Percentiles rank a stretch among this genome's conserved stretches.
Evolutionary conservation across 2,797 vertebrate genomes (phyloP).

Genomic region (Pampus argenteus): DNA sequence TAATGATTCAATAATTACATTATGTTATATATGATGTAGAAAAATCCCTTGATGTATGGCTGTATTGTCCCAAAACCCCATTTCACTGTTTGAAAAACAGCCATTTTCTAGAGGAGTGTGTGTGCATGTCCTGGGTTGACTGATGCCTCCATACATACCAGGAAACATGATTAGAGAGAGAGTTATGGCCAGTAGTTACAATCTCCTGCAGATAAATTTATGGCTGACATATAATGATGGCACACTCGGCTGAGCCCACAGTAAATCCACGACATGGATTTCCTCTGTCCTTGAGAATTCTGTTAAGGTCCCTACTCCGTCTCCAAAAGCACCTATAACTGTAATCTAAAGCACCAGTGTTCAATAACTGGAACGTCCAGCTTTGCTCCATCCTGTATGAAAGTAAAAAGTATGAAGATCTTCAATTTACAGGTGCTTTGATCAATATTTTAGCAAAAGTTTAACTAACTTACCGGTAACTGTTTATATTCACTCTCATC

Average conservation of each 20-base stretch:
- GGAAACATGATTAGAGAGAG: slow-evolving; percentile 63
- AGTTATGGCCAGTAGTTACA: slow-evolving; percentile 70
- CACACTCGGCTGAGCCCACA: slow-evolving; percentile 46
- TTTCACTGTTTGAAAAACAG: slow-evolving; percentile 62
- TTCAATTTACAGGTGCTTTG: background rate
- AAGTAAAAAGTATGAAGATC: background rate
- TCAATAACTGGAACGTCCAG: slow-evolving; percentile 4
- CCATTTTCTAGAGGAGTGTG: slow-evolving; percentile 29
- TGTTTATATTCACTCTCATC: too few species aligned
- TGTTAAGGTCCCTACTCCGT: slow-evolving; percentile 10
- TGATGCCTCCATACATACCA: slow-evolving; percentile 58
- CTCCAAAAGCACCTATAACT: slow-evolving; percentile 33
- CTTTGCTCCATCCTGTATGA: background rate
- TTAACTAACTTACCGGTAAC: too few species aligned
- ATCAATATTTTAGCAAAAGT: too few species aligned
- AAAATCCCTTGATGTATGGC: slow-evolving; percentile 40
- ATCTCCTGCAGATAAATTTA: slow-evolving; percentile 67
- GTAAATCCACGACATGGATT: slow-evolving; percentile 62
- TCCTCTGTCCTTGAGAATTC: slow-evolving; percentile 71
- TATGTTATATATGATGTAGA: slow-evolving; percentile 36
- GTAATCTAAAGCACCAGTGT: slow-evolving; percentile 21
- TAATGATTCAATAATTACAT: slow-evolving; percentile 66
- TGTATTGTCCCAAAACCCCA: slow-evolving; percentile 53
- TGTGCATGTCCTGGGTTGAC: slow-evolving; percentile 42
- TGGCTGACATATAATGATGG: slow-evolving; percentile 57